These are phyloP conservation scores for Calosoma granatense DNA, from an alignment of 1,140 invertebrate species.

Conservation along the genomic window DNA sequence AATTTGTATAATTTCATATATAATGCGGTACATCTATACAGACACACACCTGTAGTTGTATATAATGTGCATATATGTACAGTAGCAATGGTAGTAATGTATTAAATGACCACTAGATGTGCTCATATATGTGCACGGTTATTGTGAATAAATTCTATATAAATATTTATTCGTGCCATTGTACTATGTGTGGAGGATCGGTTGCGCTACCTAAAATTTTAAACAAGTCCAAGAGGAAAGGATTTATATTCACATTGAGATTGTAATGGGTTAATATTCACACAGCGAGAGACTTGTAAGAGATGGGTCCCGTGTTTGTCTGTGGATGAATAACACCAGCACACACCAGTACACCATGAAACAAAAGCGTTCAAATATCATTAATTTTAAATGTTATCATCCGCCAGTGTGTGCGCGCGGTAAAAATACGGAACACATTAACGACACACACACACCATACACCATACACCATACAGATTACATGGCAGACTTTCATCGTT, in stretches of 20 bases:
- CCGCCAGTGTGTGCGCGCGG: no score
- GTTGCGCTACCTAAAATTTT: constrained; percentile 1
- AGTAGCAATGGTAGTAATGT: not conserved
- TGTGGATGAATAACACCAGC: not conserved
- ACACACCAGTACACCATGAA: not conserved
- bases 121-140: not conserved
- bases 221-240: not conserved
- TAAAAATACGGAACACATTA: constrained; percentile 3
- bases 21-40: no score
- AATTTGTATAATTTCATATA: no score
- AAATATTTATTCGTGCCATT: not conserved
- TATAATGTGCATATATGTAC: no score
- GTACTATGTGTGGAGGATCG: not conserved
- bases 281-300: constrained; percentile 2
- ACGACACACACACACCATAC: no score
- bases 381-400: constrained; percentile 5
- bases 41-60: no score
- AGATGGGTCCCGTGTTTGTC: not conserved
- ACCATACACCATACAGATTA: no score
- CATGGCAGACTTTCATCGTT: not conserved
- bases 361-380: not conserved
- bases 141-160: not conserved
- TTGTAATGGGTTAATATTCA: constrained; percentile 3
- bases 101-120: not conserved
- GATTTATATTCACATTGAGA: constrained; percentile 2